phyloP scores from a whole-genome alignment of 2,797 vertebrate species.

The Halcyon smyrnensis region DNA sequence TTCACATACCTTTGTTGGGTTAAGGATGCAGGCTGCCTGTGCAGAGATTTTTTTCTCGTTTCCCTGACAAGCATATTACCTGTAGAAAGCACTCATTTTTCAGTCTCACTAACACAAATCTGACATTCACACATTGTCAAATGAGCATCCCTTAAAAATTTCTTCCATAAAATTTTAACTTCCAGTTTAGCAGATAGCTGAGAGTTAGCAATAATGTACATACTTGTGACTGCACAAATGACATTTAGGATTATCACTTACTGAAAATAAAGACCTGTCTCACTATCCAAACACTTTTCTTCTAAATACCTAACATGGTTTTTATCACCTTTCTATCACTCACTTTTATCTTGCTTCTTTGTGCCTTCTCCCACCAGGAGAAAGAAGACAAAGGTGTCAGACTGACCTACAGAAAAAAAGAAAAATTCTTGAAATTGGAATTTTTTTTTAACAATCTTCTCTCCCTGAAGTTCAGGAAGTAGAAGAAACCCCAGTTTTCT shows the following conservation, averaged over 20 bases:
- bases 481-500: not conserved
- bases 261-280: not conserved
- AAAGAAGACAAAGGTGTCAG: not conserved
- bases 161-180: not conserved
- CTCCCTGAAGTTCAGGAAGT: not conserved
- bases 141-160: not conserved
- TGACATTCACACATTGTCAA: not conserved
- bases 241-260: not conserved
- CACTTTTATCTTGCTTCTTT: not conserved
- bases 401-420: not conserved
- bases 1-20: not conserved
- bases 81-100: not conserved
- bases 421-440: not conserved
- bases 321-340: not conserved
- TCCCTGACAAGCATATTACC: not conserved
- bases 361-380: not conserved
- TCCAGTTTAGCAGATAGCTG: not conserved
- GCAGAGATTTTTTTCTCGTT: not conserved
- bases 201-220: not conserved
- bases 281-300: not conserved
- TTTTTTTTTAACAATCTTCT: not conserved
- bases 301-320: fast-evolving
- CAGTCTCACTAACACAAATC: not conserved
- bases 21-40: not conserved
- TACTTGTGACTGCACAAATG: not conserved